Percentiles rank a stretch among this genome's conserved stretches.
Evolutionary conservation across 2,797 vertebrate genomes (phyloP).

Genomic region (Neosalanx taihuensis): DNA sequence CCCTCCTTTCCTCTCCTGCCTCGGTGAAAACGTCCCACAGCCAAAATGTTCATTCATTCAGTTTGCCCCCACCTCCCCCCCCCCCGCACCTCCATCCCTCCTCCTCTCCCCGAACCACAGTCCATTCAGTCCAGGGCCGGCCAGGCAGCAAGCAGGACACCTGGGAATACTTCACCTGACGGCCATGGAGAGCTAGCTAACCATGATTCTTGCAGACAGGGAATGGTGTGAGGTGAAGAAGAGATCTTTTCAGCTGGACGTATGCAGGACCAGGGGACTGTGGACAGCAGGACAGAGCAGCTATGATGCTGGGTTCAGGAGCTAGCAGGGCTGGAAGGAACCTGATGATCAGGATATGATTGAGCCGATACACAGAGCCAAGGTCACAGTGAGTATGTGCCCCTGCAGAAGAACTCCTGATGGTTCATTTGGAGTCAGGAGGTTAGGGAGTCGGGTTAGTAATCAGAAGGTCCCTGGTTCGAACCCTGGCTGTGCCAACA

Average conservation of each 20-base stretch:
- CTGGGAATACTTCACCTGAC: constrained; percentile 1
- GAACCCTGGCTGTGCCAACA: too few species aligned
- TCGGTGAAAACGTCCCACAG: constrained; percentile 26
- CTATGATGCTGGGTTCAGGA: too few species aligned
- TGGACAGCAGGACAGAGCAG: too few species aligned
- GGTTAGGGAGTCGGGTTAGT: too few species aligned
- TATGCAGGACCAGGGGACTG: too few species aligned
- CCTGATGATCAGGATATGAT: neutral
- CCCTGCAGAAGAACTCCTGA: neutral
- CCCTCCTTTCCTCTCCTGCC: constrained; percentile 18
- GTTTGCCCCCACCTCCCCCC: constrained; percentile 5
- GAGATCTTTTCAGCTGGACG: too few species aligned
- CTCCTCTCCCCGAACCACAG: neutral
- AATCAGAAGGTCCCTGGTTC: too few species aligned
- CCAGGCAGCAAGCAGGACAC: constrained; percentile 18
- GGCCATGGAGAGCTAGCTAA: neutral
- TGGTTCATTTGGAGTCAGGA: neutral
- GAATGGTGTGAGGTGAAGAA: too few species aligned
- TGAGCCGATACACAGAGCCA: neutral
- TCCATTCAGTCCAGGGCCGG: constrained; percentile 8
- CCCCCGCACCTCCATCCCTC: constrained; percentile 6
- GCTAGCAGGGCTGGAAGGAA: neutral
- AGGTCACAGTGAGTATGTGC: constrained; percentile 25
- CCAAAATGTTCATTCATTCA: constrained; percentile 33
- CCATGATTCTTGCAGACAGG: neutral